Percentiles rank a stretch among this genome's conserved stretches.
Conservation (phyloP, 2,113 vertebrate genomes). For the Burhinus bistriatus region DNA sequence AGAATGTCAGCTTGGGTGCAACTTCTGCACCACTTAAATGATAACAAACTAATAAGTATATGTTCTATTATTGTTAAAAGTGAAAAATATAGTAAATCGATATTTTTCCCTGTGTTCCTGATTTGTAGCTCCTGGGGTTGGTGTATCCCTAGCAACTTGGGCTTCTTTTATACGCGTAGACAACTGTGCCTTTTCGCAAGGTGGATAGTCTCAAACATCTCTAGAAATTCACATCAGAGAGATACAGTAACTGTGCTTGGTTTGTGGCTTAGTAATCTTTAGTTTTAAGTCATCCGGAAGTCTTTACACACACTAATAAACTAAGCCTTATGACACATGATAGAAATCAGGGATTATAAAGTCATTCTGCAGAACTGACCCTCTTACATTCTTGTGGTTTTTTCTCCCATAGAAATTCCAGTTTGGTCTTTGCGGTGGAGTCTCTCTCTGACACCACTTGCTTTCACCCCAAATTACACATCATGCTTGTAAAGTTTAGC, state of each 20-base stretch:
- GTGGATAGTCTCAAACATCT: background rate
- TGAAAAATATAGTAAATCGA: background rate
- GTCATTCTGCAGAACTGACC: background rate
- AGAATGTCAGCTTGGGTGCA: background rate
- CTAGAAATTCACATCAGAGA: background rate
- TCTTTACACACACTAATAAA: background rate
- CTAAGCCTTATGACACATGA: background rate
- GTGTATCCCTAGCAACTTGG: background rate
- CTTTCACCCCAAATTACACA: background rate
- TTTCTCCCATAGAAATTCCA: background rate
- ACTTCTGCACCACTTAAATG: background rate
- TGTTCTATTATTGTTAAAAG: background rate
- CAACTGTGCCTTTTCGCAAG: background rate
- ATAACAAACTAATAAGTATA: background rate
- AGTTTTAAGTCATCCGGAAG: background rate
- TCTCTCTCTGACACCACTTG: background rate
- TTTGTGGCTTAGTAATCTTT: background rate
- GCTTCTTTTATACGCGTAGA: background rate
- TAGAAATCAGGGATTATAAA: background rate
- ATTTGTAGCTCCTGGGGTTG: background rate
- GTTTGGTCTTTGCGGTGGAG: rapidly evolving
- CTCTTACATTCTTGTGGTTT: background rate
- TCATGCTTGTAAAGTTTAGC: background rate
- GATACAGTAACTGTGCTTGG: background rate
- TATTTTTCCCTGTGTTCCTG: background rate